A percentile compares a stretch with the other conserved stretches of the same genome.
Evolutionary conservation across 2,888 invertebrate genomes (phyloP).

Genomic region (Oligia latruncula): DNA sequence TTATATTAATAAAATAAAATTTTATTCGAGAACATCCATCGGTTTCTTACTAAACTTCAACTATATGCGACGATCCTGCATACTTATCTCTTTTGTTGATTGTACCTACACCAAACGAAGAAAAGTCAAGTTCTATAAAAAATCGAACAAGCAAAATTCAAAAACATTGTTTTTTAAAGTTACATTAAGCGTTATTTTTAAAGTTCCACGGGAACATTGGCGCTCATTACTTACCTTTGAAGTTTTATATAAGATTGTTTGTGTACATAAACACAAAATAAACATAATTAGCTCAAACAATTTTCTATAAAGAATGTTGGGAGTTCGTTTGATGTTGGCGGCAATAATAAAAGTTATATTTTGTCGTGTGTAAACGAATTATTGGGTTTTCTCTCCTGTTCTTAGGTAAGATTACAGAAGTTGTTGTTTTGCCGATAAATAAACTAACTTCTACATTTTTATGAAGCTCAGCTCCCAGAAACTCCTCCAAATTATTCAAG

Average conservation of each 20-base stretch:
- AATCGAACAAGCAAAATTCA: not conserved
- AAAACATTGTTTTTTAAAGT: not conserved
- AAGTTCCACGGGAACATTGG: slow-evolving; percentile 1
- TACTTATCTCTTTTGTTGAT: too few species aligned
- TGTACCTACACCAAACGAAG: too few species aligned
- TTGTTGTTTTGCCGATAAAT: not conserved
- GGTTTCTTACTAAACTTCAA: too few species aligned
- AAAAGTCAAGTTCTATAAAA: not conserved
- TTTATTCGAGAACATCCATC: too few species aligned
- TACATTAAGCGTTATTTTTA: not conserved
- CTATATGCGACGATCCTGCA: too few species aligned
- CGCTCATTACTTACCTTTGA: slow-evolving; percentile 36
- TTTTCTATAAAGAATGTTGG: slow-evolving; percentile 17
- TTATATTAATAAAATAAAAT: too few species aligned
- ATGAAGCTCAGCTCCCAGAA: too few species aligned
- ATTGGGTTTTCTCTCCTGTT: not conserved
- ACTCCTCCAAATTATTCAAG: too few species aligned
- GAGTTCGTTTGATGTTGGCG: slow-evolving; percentile 27
- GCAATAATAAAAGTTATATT: not conserved
- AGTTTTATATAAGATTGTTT: slow-evolving; percentile 32
- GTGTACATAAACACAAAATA: slow-evolving; percentile 18
- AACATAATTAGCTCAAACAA: slow-evolving; percentile 41
- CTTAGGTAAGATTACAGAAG: not conserved
- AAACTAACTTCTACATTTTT: too few species aligned
- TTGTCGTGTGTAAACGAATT: slow-evolving; percentile 9